These are phyloP conservation scores for Mixornis gularis DNA, from an alignment of 2,113 vertebrate genomes.

Conservation along the genomic window DNA sequence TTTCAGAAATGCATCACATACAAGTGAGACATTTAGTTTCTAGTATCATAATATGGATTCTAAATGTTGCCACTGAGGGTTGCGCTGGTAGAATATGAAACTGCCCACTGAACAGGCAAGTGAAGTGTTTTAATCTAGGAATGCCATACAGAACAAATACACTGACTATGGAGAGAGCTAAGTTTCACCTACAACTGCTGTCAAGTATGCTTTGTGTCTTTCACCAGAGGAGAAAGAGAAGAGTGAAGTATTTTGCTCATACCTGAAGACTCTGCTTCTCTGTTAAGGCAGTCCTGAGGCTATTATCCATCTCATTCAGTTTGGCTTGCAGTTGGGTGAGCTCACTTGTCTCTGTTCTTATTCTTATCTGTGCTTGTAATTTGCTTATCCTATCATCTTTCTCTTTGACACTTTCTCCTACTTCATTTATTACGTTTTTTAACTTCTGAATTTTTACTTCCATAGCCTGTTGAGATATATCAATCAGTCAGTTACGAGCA, in stretches of 20 bases:
- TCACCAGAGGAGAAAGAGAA: background rate
- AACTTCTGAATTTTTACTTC: conserved; percentile 56
- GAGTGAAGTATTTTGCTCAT: background rate
- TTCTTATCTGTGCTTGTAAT: conserved; percentile 58
- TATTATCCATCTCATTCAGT: conserved; percentile 67
- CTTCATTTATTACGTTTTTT: conserved; percentile 56
- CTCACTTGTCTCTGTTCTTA: conserved; percentile 32
- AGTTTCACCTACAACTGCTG: background rate
- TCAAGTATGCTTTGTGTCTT: background rate
- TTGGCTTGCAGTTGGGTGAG: conserved; percentile 62
- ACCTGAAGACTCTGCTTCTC: conserved; percentile 67
- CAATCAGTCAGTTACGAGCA: background rate
- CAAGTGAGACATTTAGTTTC: background rate
- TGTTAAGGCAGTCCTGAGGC: conserved; percentile 53
- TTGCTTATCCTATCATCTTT: conserved; percentile 66
- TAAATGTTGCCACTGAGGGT: background rate
- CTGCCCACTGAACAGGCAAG: background rate
- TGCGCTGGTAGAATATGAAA: background rate
- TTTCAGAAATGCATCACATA: background rate
- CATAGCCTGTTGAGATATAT: conserved; percentile 55
- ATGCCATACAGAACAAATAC: background rate
- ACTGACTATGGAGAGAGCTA: background rate
- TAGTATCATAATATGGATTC: fast-evolving
- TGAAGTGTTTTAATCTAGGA: background rate
- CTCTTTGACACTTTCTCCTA: conserved; percentile 31